These are phyloP conservation scores for Stercorarius parasiticus DNA, from an alignment of 2,113 vertebrate species.

Conservation along the genomic window DNA sequence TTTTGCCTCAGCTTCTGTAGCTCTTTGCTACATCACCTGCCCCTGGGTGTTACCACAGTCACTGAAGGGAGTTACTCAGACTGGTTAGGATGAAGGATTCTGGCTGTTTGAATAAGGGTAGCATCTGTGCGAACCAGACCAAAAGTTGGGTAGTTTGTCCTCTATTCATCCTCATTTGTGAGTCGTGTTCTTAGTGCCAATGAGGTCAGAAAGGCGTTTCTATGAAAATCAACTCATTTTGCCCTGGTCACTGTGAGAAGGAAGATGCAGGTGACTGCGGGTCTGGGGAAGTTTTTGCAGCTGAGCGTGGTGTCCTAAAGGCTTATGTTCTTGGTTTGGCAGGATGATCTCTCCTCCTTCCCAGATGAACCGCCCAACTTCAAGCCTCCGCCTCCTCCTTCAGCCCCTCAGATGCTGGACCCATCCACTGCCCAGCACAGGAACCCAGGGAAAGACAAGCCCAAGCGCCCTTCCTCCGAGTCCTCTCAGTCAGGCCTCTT, in stretches of 20 bases:
- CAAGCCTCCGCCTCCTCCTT: conserved; percentile 82
- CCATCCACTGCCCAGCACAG: conserved; percentile 32
- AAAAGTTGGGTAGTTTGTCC: not conserved
- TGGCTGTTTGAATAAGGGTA: not conserved
- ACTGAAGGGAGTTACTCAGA: not conserved
- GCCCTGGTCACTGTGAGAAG: fast-evolving
- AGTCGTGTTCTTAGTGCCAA: fast-evolving
- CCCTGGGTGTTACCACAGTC: not conserved
- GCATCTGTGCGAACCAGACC: not conserved
- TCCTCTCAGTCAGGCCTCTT: conserved; percentile 86
- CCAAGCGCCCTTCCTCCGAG: conserved; percentile 80
- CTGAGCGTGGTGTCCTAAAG: not conserved
- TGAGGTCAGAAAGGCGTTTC: not conserved
- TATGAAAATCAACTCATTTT: not conserved
- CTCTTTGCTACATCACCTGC: fast-evolving
- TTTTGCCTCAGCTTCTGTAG: not conserved
- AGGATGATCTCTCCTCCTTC: conserved; percentile 88
- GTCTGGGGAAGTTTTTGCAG: not conserved
- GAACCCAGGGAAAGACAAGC: conserved; percentile 53
- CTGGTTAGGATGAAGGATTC: not conserved
- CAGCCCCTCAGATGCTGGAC: conserved; percentile 27
- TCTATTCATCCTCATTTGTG: not conserved
- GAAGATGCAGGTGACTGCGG: not conserved
- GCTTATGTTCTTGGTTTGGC: conserved; percentile 53
- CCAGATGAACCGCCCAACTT: conserved; percentile 83